Evolutionary conservation across 2,113 vertebrate species (phyloP).

Genomic region (Mesembrinibis cayennensis): DNA sequence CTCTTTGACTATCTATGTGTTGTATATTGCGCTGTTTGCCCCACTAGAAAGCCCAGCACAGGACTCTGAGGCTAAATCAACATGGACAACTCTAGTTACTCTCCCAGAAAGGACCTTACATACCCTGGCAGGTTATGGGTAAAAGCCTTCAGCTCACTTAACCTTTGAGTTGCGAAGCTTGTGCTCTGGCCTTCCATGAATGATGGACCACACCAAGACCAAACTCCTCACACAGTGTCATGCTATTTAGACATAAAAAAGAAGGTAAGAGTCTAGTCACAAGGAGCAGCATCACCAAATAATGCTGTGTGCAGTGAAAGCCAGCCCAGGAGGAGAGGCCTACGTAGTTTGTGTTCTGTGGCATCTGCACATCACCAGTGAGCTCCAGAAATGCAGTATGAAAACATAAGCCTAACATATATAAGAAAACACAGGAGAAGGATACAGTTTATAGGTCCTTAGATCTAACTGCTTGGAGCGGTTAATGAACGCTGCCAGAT

Average conservation of each 20-base stretch:
- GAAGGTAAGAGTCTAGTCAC: neutral
- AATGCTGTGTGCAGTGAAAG: neutral
- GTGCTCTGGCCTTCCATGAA: neutral
- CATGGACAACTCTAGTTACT: neutral
- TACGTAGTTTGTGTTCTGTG: neutral
- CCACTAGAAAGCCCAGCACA: neutral
- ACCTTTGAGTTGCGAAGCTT: neutral
- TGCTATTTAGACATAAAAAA: neutral
- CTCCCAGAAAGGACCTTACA: neutral
- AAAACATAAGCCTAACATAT: neutral
- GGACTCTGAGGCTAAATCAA: neutral
- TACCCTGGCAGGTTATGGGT: neutral
- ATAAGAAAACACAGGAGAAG: neutral
- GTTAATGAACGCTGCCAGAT: neutral
- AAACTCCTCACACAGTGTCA: neutral
- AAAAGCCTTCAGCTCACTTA: neutral
- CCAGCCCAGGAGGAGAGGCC: neutral
- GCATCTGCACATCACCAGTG: neutral
- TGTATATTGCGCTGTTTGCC: neutral
- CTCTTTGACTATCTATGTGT: neutral
- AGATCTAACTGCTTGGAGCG: neutral
- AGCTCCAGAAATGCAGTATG: neutral
- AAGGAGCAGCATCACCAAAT: neutral
- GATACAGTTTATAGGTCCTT: neutral
- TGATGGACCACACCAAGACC: neutral